Percentiles rank a stretch among this genome's conserved stretches.
These are phyloP conservation scores for Ecliptopera silaceata DNA, from an alignment of 2,888 invertebrate species.

Conservation along the genomic window DNA sequence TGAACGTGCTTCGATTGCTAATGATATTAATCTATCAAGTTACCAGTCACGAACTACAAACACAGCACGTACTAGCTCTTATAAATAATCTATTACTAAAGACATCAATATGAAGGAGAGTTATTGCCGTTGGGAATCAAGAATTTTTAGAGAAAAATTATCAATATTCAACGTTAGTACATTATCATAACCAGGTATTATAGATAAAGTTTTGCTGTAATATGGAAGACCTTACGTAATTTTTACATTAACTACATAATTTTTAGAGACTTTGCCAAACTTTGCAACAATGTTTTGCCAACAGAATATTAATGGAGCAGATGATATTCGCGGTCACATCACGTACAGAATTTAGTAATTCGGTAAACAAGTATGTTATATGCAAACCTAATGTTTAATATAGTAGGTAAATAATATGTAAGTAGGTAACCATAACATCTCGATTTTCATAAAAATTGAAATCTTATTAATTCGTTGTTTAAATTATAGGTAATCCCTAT, in stretches of 20 bases:
- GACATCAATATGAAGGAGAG: neutral
- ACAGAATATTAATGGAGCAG: constrained; percentile 33
- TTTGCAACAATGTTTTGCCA: constrained; percentile 23
- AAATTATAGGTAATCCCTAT: too few species aligned
- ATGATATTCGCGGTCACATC: neutral
- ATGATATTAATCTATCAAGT: constrained; percentile 51
- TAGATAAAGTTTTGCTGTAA: neutral
- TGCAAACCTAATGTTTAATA: too few species aligned
- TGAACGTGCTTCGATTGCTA: constrained; percentile 61
- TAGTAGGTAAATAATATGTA: too few species aligned
- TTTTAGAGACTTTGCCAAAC: constrained; percentile 34
- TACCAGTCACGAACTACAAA: constrained; percentile 65
- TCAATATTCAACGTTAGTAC: neutral
- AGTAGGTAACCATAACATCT: too few species aligned
- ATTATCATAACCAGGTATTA: too few species aligned
- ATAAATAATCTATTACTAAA: constrained; percentile 39
- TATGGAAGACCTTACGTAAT: neutral
- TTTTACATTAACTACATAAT: constrained; percentile 36
- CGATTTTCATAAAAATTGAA: too few species aligned
- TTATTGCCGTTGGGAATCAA: constrained; percentile 14
- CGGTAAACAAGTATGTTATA: too few species aligned
- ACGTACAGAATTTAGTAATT: neutral
- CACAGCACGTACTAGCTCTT: constrained; percentile 53
- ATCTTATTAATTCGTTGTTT: too few species aligned
- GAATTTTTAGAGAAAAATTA: neutral